Percentiles rank a stretch among this genome's conserved stretches.
Evolutionary conservation across 2,797 vertebrate species (phyloP).

Genomic region (Lindbergichthys nudifrons): DNA sequence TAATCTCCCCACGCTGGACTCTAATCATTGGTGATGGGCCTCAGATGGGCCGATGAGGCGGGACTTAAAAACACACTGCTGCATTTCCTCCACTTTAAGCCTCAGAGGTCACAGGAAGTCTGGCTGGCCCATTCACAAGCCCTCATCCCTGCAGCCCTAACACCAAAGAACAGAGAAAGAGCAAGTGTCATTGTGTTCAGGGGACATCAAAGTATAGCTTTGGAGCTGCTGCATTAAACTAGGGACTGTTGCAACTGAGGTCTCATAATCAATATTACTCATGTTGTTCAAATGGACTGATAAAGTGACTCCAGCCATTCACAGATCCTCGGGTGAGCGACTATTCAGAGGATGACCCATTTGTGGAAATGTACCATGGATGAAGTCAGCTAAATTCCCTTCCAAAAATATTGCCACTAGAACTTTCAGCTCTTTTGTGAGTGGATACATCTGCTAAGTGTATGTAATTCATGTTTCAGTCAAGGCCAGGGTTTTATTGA

Average conservation of each 20-base stretch:
- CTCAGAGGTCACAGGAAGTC: constrained; percentile 64
- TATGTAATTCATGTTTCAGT: background rate
- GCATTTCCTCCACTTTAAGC: constrained; percentile 63
- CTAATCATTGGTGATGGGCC: constrained; percentile 79
- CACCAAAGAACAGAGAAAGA: constrained; percentile 13
- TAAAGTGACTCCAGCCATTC: background rate
- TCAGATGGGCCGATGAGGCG: constrained; percentile 76
- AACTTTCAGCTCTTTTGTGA: constrained; percentile 14
- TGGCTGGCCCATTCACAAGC: constrained; percentile 42
- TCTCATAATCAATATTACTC: background rate
- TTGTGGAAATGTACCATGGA: constrained; percentile 1
- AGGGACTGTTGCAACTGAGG: background rate
- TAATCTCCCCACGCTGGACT: constrained; percentile 73
- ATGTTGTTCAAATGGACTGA: background rate
- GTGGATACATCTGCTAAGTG: constrained; percentile 1
- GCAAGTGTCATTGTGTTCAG: background rate
- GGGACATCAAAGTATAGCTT: background rate
- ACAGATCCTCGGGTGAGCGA: background rate
- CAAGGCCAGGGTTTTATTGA: background rate
- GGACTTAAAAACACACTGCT: constrained; percentile 56
- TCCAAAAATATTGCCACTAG: background rate
- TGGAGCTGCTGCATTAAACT: background rate
- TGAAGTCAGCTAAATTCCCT: background rate
- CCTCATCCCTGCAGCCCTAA: background rate
- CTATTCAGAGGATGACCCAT: constrained; percentile 18